Conservation (phyloP, 2,888 invertebrate genomes). For the Eubasilissa splendida region DNA sequence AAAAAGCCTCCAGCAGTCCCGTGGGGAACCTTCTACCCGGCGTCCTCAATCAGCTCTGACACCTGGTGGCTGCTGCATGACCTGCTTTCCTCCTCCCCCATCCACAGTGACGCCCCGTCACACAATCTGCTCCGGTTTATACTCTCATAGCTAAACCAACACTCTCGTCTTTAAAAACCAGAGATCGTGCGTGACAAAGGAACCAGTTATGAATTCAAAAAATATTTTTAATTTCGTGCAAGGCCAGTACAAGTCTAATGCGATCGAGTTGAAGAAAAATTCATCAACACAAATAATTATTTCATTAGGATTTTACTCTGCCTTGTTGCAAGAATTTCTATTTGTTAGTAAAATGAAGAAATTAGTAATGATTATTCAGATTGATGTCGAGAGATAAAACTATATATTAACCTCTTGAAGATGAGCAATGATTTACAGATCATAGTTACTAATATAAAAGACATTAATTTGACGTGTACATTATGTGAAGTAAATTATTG, state of each 20-base stretch:
- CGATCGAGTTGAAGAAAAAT: too few species aligned
- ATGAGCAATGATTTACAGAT: too few species aligned
- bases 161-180: neutral
- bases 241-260: neutral
- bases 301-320: too few species aligned
- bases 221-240: neutral
- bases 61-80: constrained; percentile 51
- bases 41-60: constrained; percentile 54
- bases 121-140: neutral
- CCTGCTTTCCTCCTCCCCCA: constrained; percentile 41
- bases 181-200: neutral
- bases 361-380: too few species aligned
- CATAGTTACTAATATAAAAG: too few species aligned
- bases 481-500: too few species aligned
- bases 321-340: too few species aligned
- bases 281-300: too few species aligned
- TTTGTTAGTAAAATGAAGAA: too few species aligned
- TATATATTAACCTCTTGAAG: too few species aligned
- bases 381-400: too few species aligned
- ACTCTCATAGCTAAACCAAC: neutral
- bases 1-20: constrained; percentile 38
- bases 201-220: neutral
- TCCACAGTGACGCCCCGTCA: constrained; percentile 33
- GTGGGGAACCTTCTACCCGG: constrained; percentile 47
- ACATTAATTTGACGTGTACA: too few species aligned